These are phyloP conservation scores for Amphiprion clarkii DNA, from an alignment of 2,797 vertebrate species.

Conservation along the genomic window DNA sequence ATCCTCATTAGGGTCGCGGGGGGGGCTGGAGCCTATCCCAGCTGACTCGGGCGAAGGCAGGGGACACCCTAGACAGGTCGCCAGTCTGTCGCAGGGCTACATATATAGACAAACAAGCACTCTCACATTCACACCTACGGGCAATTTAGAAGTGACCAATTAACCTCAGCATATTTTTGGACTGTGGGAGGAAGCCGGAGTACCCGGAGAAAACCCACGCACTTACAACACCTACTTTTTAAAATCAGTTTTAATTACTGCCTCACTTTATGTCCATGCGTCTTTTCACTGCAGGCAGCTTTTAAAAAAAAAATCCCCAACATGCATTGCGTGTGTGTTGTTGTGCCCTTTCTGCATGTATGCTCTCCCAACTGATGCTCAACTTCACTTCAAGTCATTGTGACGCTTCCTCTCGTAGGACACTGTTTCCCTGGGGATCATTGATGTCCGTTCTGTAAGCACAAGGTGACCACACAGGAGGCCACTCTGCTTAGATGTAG, in stretches of 20 bases:
- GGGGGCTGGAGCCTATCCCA: too few relatives aligned
- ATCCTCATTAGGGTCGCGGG: too few relatives aligned
- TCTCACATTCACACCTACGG: too few relatives aligned
- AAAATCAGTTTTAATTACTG: neutral
- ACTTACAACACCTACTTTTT: too few relatives aligned
- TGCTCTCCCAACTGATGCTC: neutral
- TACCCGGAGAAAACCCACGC: too few relatives aligned
- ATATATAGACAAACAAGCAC: too few relatives aligned
- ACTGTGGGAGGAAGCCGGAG: too few relatives aligned
- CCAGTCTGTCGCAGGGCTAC: too few relatives aligned
- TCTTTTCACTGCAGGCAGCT: neutral
- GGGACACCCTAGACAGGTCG: too few relatives aligned
- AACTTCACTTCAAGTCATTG: slow-evolving; percentile 28
- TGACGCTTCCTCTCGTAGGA: slow-evolving; percentile 20
- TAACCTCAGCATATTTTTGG: too few relatives aligned
- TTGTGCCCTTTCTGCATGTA: slow-evolving; percentile 14
- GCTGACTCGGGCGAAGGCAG: too few relatives aligned
- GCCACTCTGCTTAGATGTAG: neutral
- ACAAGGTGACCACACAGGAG: slow-evolving; percentile 51
- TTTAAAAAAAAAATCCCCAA: neutral
- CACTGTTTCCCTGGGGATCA: slow-evolving; percentile 38
- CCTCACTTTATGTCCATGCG: neutral
- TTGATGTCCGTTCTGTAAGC: slow-evolving; percentile 14
- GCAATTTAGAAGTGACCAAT: too few relatives aligned
- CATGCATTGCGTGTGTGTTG: neutral